Base-by-base conservation (phyloP, 1,140 invertebrate genomes). In the Aleiodes sp. region DNA sequence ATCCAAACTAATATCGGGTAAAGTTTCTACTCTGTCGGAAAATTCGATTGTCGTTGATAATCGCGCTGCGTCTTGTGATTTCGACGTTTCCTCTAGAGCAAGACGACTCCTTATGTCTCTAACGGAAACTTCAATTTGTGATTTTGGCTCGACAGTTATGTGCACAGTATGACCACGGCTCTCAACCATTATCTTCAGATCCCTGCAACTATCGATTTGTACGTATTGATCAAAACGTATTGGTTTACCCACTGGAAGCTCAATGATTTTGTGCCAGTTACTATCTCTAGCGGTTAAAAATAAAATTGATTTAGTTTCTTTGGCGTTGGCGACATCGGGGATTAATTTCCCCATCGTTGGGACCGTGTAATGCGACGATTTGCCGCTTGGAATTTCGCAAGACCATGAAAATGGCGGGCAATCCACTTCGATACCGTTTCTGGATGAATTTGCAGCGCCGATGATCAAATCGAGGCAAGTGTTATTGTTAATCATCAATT, bases 101-200 rank as follows among this genome's bases (percentile, higher is more conserved):
- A 92, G 83, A 60, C 91, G 79, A 66, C 87, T 89, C 73, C 92
- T 85, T 31, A 94, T 91, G 73, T 93, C 92, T 68, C 88, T 88
- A 4, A 92, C 92, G 8, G 90, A 92, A 8, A 94, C 87, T 82
- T 93, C 92, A 1, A 88, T 85, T 75, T 87, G 82, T 66, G 88
- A 92, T 28, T 91, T 89, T 8, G 91, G 89, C 71, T 92, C 89
- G 29, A 93, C 83, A 33, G 79, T 86, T 14, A 93, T 82, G 68
- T 87, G 83, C 35, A 84, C 87, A 2, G 89, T 89, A 68, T 89
- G 87, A 62, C 88, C 88, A 33, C 84, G 77, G 29, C 76, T 85
- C 65, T 89, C 82, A 63, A 93, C 88, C 2, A 88, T 87, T 2
- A 95, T 83, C 82, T 93, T 94, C 0, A 94, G 87, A 78, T 94